Percentiles rank a stretch among this genome's conserved stretches.
phyloP scores from a whole-genome alignment of 2,888 invertebrate species.

The Tolmerus cingulatus region DNA sequence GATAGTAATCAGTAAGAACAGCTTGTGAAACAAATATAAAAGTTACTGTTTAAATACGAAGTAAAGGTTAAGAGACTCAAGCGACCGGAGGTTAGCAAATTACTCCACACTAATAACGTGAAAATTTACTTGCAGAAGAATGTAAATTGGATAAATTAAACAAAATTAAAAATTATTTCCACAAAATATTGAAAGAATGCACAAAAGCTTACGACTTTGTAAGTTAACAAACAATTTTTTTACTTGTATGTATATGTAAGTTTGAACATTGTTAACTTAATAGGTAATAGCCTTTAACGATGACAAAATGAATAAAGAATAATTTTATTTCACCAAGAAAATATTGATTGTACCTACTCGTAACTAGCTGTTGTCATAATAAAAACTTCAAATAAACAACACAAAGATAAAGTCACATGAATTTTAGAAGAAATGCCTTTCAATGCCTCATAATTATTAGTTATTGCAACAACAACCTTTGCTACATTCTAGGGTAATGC shows the following conservation, averaged over 20 bases:
- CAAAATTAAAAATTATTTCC: neutral
- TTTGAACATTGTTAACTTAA: constrained; percentile 27
- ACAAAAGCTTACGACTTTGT: constrained; percentile 14
- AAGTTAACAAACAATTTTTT: constrained; percentile 30
- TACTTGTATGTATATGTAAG: constrained; percentile 34
- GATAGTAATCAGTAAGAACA: neutral
- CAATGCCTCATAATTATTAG: neutral
- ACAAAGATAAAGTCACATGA: constrained; percentile 24
- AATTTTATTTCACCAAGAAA: constrained; percentile 31
- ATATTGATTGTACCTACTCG: constrained; percentile 33
- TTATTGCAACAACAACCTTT: neutral
- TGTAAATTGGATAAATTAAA: neutral
- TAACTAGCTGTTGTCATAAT: constrained; percentile 31
- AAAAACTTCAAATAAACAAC: constrained; percentile 20
- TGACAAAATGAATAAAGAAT: neutral
- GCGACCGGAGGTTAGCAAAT: neutral
- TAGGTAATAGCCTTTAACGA: constrained; percentile 21
- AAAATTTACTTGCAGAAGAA: neutral
- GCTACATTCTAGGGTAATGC: neutral
- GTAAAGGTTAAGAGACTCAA: neutral
- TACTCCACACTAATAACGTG: neutral
- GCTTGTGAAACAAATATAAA: neutral
- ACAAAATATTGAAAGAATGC: constrained; percentile 2
- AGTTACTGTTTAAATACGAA: neutral
- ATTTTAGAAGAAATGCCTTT: neutral